Evolutionary conservation across 1,140 invertebrate genomes (phyloP).

Genomic region (Cydia fagiglandana): DNA sequence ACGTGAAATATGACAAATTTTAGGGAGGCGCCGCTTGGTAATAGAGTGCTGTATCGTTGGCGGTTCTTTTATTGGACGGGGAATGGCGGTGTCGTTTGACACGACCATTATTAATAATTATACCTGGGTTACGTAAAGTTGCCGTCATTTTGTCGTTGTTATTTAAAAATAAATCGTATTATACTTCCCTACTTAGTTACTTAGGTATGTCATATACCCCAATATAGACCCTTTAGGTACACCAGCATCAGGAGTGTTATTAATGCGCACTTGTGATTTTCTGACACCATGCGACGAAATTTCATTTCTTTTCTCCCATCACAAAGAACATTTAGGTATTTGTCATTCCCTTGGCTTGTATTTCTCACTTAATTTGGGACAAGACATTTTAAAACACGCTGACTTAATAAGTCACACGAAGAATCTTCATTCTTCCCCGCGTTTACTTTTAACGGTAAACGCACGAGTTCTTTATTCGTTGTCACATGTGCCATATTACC

Average conservation of each 20-base stretch:
- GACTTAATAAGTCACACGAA: not conserved
- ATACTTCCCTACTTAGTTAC: too few relatives aligned
- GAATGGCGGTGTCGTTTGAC: conserved; percentile 1
- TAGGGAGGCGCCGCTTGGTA: conserved; percentile 5
- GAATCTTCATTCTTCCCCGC: not conserved
- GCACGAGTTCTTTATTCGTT: not conserved
- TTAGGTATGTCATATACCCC: not conserved
- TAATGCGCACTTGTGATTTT: too few relatives aligned
- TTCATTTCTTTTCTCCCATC: not conserved
- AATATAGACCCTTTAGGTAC: too few relatives aligned
- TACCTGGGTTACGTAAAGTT: not conserved
- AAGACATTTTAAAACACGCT: not conserved
- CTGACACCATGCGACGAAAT: too few relatives aligned
- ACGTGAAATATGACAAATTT: conserved; percentile 29
- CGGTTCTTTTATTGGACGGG: not conserved
- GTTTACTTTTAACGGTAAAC: not conserved
- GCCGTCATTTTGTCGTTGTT: not conserved
- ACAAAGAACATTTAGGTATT: not conserved
- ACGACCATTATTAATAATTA: conserved; percentile 11
- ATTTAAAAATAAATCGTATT: too few relatives aligned
- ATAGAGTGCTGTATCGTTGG: not conserved
- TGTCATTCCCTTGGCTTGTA: not conserved
- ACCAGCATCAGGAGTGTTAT: too few relatives aligned
- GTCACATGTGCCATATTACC: not conserved
- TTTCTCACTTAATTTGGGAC: not conserved